These are phyloP conservation scores for Drosophila borealis DNA, from an alignment of 2,888 invertebrate genomes.

Conservation along the genomic window DNA sequence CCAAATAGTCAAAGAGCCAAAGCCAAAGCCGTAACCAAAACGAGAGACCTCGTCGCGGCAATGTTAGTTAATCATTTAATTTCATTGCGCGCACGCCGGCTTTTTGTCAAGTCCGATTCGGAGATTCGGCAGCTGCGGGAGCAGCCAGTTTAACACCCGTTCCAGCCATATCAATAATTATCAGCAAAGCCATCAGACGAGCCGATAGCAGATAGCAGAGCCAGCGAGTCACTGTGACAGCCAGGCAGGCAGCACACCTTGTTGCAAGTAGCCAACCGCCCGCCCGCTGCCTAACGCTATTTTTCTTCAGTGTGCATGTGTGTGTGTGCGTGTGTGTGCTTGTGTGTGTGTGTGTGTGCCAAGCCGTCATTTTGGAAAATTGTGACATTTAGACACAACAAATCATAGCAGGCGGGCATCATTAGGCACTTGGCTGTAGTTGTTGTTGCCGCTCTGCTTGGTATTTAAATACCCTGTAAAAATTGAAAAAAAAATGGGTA, in stretches of 20 bases:
- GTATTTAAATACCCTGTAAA: slow-evolving; percentile 5
- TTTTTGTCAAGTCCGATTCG: slow-evolving; percentile 69
- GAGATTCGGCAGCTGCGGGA: slow-evolving; percentile 40
- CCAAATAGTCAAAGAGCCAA: slow-evolving; percentile 8
- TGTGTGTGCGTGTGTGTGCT: not conserved
- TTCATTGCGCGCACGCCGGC: slow-evolving; percentile 61
- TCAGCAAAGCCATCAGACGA: slow-evolving; percentile 65
- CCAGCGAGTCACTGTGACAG: not conserved
- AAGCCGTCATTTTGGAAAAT: slow-evolving; percentile 63
- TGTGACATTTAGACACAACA: slow-evolving; percentile 80
- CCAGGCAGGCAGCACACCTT: slow-evolving; percentile 28
- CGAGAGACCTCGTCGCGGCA: slow-evolving; percentile 31
- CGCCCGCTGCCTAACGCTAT: not conserved
- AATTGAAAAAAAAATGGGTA: no score
- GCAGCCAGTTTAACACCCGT: slow-evolving; percentile 55
- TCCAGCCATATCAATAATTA: slow-evolving; percentile 60
- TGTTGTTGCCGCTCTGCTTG: slow-evolving; percentile 19
- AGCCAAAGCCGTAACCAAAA: slow-evolving; percentile 21
- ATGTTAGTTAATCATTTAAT: slow-evolving; percentile 79
- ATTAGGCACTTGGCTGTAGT: slow-evolving; percentile 54
- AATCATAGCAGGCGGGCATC: slow-evolving; percentile 71
- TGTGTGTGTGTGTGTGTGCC: slow-evolving; percentile 18
- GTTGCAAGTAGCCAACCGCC: slow-evolving; percentile 31
- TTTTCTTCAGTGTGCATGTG: not conserved
- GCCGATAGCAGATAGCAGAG: slow-evolving; percentile 41